These are phyloP conservation scores for Pyrrhosoma nymphula DNA, from an alignment of 2,888 invertebrate species.

Conservation along the genomic window DNA sequence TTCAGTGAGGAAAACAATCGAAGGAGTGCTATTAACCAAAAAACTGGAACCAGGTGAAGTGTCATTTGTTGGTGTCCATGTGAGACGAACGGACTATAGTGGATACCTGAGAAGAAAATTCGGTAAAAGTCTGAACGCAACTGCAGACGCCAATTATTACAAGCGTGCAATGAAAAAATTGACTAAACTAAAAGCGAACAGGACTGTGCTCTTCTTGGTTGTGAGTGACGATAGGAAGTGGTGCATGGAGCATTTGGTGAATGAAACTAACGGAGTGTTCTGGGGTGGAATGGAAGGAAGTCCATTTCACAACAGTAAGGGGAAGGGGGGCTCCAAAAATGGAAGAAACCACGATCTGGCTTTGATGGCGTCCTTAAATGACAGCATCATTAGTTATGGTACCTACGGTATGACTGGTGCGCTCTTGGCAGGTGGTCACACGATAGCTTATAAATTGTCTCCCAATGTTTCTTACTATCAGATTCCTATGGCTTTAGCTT, in stretches of 20 bases:
- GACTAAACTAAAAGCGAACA: neutral
- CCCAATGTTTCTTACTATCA: no score
- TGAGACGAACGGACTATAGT: slow-evolving; percentile 2
- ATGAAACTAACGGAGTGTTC: neutral
- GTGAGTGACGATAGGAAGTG: neutral
- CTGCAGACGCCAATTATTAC: neutral
- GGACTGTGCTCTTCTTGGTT: neutral
- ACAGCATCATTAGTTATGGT: slow-evolving; percentile 37
- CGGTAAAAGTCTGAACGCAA: neutral
- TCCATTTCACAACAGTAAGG: neutral
- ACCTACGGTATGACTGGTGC: neutral
- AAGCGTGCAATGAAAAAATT: neutral
- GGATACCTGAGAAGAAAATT: neutral
- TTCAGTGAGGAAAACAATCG: neutral
- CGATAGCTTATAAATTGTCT: neutral
- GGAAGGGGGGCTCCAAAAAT: no score
- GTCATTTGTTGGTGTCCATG: slow-evolving; percentile 24
- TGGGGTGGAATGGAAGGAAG: slow-evolving; percentile 43
- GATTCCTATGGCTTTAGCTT: no score
- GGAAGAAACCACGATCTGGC: neutral
- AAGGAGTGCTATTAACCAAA: neutral
- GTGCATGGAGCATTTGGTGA: slow-evolving; percentile 26
- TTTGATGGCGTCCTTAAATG: neutral
- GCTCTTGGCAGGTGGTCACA: slow-evolving; percentile 28
- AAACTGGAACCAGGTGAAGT: neutral